Conservation (phyloP, 2,888 invertebrate species). For the Phorcus lineatus region DNA sequence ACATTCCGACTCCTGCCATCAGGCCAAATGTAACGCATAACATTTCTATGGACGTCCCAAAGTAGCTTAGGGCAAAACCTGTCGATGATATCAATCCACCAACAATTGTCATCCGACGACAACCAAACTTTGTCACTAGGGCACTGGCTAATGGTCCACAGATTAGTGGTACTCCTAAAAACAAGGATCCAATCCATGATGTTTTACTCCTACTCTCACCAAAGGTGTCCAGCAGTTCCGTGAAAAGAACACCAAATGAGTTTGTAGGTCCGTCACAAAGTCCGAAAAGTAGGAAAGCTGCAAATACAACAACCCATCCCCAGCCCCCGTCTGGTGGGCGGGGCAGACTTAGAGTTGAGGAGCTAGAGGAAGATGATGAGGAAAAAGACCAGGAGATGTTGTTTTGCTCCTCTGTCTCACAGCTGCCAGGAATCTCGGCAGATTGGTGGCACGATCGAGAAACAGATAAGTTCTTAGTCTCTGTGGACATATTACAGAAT, state of each 20-base stretch:
- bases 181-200: constrained; percentile 91
- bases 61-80: constrained; percentile 70
- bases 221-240: constrained; percentile 90
- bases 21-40: constrained; percentile 74
- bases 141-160: constrained; percentile 74
- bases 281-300: constrained; percentile 90
- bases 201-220: constrained; percentile 90
- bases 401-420: constrained; percentile 22
- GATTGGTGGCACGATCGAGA: constrained; percentile 8
- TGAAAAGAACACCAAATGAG: constrained; percentile 92
- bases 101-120: constrained; percentile 68
- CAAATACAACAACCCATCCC: constrained; percentile 94
- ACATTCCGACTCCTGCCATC: constrained; percentile 72
- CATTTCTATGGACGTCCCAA: constrained; percentile 65
- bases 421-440: constrained; percentile 27
- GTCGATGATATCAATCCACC: constrained; percentile 70
- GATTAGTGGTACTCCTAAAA: constrained; percentile 91
- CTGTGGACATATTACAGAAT: constrained; percentile 54
- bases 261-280: constrained; percentile 95
- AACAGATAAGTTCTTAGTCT: constrained; percentile 32
- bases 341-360: constrained; percentile 41
- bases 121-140: constrained; percentile 72
- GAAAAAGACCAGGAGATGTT: constrained; percentile 26
- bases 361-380: constrained; percentile 32
- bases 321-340: constrained; percentile 88